Percentiles rank a stretch among this genome's conserved stretches.
Evolutionary conservation across 1,140 invertebrate species (phyloP).

Genomic region (Diorhabda sublineata): DNA sequence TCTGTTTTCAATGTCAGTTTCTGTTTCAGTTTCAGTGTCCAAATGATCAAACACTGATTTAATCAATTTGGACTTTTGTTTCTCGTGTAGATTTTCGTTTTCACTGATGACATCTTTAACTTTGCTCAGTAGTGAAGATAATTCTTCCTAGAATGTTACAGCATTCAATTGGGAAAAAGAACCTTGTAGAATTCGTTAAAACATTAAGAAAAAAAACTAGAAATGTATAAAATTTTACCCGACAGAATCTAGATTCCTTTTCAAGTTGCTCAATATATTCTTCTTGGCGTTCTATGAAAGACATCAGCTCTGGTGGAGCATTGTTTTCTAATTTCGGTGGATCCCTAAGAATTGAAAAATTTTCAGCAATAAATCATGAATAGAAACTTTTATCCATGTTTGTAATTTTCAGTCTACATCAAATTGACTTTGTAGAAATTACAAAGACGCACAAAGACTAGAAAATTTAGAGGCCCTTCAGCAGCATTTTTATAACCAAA

Average conservation of each 20-base stretch:
- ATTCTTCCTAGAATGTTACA: constrained; percentile 54
- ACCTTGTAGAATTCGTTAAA: neutral
- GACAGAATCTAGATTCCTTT: constrained; percentile 73
- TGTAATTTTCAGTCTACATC: too few relatives aligned
- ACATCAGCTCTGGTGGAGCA: constrained; percentile 54
- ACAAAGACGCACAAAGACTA: too few relatives aligned
- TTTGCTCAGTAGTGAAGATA: constrained; percentile 69
- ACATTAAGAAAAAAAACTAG: neutral
- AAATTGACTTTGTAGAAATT: too few relatives aligned
- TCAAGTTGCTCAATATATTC: constrained; percentile 81
- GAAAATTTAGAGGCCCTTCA: too few relatives aligned
- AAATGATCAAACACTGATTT: constrained; percentile 53
- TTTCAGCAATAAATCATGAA: too few relatives aligned
- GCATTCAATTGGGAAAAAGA: too few relatives aligned
- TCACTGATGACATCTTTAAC: constrained; percentile 78
- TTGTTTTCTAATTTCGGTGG: constrained; percentile 26
- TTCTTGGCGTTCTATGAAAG: constrained; percentile 76
- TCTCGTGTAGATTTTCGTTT: constrained; percentile 73
- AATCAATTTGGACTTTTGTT: constrained; percentile 60
- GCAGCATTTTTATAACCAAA: too few relatives aligned
- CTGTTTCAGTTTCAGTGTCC: constrained; percentile 49
- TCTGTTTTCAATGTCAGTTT: constrained; percentile 37
- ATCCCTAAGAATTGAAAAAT: constrained; percentile 25
- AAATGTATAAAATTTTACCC: constrained; percentile 47
- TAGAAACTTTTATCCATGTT: too few relatives aligned